Conservation (phyloP, 2,797 vertebrate species). For the Bradypodion ventrale region DNA sequence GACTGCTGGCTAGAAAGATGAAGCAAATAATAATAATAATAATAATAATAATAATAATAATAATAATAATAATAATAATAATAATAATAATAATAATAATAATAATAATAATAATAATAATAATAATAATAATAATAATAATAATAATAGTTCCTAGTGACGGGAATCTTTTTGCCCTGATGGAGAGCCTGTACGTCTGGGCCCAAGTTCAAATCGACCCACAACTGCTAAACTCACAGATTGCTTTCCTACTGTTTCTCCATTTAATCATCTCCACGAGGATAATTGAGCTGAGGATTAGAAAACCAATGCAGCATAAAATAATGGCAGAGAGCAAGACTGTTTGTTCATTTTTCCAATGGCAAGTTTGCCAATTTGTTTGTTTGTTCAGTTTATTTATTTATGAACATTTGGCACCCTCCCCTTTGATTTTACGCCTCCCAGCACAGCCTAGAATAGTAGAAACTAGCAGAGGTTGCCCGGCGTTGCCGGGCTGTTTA, state of each 20-base stretch:
- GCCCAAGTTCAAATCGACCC: background rate
- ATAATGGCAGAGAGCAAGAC: background rate
- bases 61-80: too few relatives aligned
- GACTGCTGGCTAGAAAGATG: constrained; percentile 32
- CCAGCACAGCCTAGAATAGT: background rate
- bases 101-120: too few relatives aligned
- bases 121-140: too few relatives aligned
- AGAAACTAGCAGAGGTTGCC: too few relatives aligned
- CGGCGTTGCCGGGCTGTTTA: too few relatives aligned
- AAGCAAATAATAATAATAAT: too few relatives aligned
- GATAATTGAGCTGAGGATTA: background rate
- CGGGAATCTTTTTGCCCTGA: background rate
- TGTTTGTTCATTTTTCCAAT: too few relatives aligned
- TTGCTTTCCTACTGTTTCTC: background rate
- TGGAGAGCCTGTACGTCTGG: background rate
- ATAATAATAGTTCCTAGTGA: constrained; percentile 39
- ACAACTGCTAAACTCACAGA: background rate
- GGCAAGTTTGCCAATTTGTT: background rate
- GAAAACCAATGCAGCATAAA: background rate
- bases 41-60: too few relatives aligned
- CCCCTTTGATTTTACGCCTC: too few relatives aligned
- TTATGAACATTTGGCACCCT: background rate
- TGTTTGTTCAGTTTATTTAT: background rate
- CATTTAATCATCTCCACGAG: background rate
- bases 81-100: too few relatives aligned